A percentile compares a stretch with the other conserved stretches of the same genome.
Conservation (phyloP, 2,888 invertebrate species). For the Mechanitis messenoides region DNA sequence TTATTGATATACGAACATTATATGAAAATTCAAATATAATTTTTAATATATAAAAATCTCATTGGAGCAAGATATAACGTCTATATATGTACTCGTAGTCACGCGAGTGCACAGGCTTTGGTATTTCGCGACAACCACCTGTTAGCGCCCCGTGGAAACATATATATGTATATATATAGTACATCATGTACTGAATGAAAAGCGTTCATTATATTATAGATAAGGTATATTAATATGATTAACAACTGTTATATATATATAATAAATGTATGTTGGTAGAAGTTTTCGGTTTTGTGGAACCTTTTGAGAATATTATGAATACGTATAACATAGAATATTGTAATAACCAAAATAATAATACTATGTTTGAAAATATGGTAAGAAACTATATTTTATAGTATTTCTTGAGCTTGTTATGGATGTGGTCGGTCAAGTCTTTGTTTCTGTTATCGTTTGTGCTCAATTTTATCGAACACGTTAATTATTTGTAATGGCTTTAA, state of each 20-base stretch:
- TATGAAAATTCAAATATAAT: no score
- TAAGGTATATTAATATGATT: no score
- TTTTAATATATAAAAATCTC: no score
- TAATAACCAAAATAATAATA: background rate
- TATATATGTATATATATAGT: background rate
- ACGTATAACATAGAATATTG: background rate
- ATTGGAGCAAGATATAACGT: no score
- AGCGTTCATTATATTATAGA: background rate
- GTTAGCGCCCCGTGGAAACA: background rate
- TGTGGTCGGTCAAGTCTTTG: conserved; percentile 35
- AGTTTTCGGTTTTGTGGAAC: no score
- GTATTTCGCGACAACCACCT: no score
- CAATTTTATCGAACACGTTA: conserved; percentile 51
- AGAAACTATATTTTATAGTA: conserved; percentile 6
- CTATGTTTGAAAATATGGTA: background rate
- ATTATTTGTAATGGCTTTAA: conserved; percentile 64
- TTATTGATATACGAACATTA: background rate
- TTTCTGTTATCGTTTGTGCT: conserved; percentile 48
- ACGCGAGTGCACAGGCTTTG: no score
- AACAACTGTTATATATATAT: background rate
- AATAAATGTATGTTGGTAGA: no score
- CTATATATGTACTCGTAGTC: no score
- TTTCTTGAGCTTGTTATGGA: conserved; percentile 1
- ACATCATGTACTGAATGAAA: background rate
- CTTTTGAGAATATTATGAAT: no score